These are phyloP conservation scores for Sthenelais limicola DNA, from an alignment of 2,888 invertebrate species.

Conservation along the genomic window DNA sequence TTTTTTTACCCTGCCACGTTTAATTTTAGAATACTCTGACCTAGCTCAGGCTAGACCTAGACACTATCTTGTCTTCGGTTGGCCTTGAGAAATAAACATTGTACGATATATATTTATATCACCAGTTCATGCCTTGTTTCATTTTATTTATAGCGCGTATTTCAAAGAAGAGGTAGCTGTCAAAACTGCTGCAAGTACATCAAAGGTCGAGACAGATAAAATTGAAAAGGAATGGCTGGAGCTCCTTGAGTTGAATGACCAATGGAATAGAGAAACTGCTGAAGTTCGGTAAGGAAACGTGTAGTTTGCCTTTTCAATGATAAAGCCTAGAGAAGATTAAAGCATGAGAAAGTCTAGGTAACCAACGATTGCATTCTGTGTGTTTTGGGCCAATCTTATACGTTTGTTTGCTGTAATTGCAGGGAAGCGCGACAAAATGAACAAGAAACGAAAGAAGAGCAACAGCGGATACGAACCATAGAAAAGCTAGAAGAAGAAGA, in stretches of 20 bases:
- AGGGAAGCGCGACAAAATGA: conserved; percentile 41
- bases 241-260: conserved; percentile 14
- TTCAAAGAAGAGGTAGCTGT: conserved; percentile 16
- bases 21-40: no score
- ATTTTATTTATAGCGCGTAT: conserved; percentile 15
- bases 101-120: no score
- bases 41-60: no score
- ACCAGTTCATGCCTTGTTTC: no score
- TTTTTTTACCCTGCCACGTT: no score
- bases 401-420: not conserved
- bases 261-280: conserved; percentile 40
- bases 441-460: conserved; percentile 8
- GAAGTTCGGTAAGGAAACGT: conserved; percentile 35
- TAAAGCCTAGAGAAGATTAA: no score
- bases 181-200: conserved; percentile 12
- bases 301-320: no score
- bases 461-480: conserved; percentile 1
- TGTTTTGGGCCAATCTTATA: no score
- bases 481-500: conserved; percentile 26
- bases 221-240: conserved; percentile 29
- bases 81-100: no score
- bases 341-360: no score
- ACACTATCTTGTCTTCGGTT: no score
- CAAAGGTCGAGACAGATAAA: not conserved
- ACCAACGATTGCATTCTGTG: no score